Base-by-base conservation (phyloP, 2,888 invertebrate genomes). In the Mimas tiliae region DNA sequence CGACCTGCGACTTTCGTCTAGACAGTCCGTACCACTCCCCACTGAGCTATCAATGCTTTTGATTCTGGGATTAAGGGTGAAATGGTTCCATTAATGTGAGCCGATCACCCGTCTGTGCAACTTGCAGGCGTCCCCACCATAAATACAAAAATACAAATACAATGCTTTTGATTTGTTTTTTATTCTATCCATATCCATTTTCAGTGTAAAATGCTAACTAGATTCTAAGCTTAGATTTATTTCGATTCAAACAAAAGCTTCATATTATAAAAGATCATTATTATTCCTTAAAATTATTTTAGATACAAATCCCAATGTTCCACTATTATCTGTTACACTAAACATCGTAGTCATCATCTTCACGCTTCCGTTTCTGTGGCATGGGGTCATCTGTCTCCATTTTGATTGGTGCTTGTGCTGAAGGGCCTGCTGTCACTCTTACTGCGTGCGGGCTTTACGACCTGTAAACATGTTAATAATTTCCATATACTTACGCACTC, bases 281-380 rank as follows among this genome's bases (percentile, higher is more conserved):
- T 27, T 64, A 51, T 62, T 52, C n/a, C 68, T 66, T 68, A 70
- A 69, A 70, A 70, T 64, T 64, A 68, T 38, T 67, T 62, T 65
- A 67, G 33, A 58, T 48, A 53, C 21, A 65, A 52, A 34, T 19
- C 12, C 34, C 14, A 55, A 65, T 12, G 33, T 48, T 38, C 48
- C 6, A 50, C 16, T 62, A 66, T 65, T 38, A 65, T 68, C 27
- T 55, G 63, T 73, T 71, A 64, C 27, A 68, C 70, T 75, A 90
- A 74, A 90, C 79, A 72, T 94, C 94, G 80, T 94, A 94, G 66
- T 95, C 95, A 69, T 96, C 96, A 62, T 96, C 96, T 58, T 96
- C 96, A 0, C 96, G 85, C 78, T 96, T 96, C 19, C 96, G 89
- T 78, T 96, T 96, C 33, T 95, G 84, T 0, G 87, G 75, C 0